Conservation (phyloP, 2,113 vertebrate genomes). For the Toxostoma redivivum region DNA sequence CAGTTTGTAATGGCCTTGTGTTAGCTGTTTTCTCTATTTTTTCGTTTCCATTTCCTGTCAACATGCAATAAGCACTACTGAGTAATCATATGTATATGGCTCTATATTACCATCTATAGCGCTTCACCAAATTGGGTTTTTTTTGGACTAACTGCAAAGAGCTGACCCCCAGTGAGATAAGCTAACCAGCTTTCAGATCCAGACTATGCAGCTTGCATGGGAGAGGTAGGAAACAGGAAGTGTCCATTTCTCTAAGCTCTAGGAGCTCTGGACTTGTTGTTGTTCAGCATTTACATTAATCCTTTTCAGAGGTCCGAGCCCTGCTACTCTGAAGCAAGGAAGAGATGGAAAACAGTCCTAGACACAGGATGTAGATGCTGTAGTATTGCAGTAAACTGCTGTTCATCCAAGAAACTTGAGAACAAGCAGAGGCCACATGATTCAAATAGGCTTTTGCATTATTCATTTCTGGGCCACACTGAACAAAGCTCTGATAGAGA, state of each 20-base stretch:
- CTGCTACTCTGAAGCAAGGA: background rate
- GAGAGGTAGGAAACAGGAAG: background rate
- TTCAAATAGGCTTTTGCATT: background rate
- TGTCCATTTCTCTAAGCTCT: background rate
- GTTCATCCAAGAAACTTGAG: background rate
- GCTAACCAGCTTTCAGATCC: background rate
- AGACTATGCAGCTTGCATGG: background rate
- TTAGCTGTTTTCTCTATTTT: background rate
- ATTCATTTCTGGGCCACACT: background rate
- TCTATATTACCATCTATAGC: background rate
- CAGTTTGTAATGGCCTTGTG: background rate
- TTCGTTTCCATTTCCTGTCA: background rate
- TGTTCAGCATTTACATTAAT: background rate
- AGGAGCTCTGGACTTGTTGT: background rate
- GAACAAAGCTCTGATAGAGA: background rate
- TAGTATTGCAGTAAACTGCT: background rate
- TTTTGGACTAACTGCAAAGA: background rate
- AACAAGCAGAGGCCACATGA: background rate
- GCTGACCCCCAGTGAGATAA: fast-evolving
- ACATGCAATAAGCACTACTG: background rate
- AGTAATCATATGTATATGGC: background rate
- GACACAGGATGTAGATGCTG: background rate
- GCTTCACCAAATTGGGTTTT: background rate
- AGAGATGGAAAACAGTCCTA: background rate
- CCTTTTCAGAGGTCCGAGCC: background rate